Base-by-base conservation (phyloP, 1,140 invertebrate species). In the Heterodera carotae region DNA sequence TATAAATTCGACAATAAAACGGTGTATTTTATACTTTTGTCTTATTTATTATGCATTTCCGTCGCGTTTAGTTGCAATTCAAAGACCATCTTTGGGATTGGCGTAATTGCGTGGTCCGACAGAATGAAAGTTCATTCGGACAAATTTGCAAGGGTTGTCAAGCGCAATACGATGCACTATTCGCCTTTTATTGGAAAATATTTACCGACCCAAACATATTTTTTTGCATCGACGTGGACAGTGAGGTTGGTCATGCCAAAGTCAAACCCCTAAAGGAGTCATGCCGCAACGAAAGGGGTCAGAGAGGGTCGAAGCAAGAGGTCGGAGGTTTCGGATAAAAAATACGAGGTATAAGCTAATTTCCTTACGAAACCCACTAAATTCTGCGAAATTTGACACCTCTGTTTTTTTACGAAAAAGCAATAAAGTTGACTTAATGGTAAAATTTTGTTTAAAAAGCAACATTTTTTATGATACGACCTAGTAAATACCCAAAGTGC, bases 101-200 rank as follows among this genome's bases (percentile, higher is more conserved):
- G 84, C 36, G 84, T 18, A 56, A 76, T 34, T 84, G 84, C 67
- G 76, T 86, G n/a, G 75, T 69, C 48, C 8, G 5, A 1, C 18
- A 22, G 2, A 84, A 84, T 56, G 79, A 72, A 31, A 79, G 76
- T 1, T 59, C 64, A 8, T 12, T 48, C 25, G 31, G 29, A 2
- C 18, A 29, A 0, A 53, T 85, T 60, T 85, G 84, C 39, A 53
- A 75, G 6, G 7, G 48, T 2, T 85, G 84, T 48, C 76, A 72
- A 62, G 69, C 76, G n/a, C 29, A 56, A 22, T 86, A 84, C 60
- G 80, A 86, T 43, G 43, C 64, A 27, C 73, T 85, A 4, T 85
- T 85, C 64, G 71, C 60, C 12, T 85, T 72, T 69, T 85, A 86
- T 62, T 85, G 84, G 84, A 79, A 85, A 62, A 85, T 85, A 67